Base-by-base conservation (phyloP, 2,113 vertebrate species). In the Cheirogaleus medius region DNA sequence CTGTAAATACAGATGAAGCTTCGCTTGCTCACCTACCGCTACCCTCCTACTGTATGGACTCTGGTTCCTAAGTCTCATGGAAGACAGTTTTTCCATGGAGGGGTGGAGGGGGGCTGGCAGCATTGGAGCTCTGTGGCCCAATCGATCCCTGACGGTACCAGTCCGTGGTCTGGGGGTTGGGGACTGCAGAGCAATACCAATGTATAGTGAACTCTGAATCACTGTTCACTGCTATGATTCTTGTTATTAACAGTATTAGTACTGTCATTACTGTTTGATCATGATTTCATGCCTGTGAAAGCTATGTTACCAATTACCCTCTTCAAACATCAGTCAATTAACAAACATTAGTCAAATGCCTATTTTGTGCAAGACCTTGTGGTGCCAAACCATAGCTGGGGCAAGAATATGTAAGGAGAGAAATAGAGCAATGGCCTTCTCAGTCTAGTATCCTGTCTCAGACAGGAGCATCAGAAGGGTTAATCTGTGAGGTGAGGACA, bases 241-340 rank as follows among this genome's bases (percentile, higher is more conserved):
- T 93, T 95, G 20, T 39, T 44, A 18, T 60, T 78, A 77, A 68
- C 37, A 56, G 84, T 42, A 25, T 77, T 76, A 92, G 42, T 73
- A 64, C 42, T 78, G 0, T 92, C n/a, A 42, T 73, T 92, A 64
- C 32, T 83, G 20, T 83, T 93, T 96, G 49, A 32, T 82, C 20
- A 25, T 73, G 71, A 87, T 93, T 81, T 94, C 73, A 37, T 94
- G 60, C 69, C 56, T 80, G 13, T 63, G 37, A 68, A 91, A 93
- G 60, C 78, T 71, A 3, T 94, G 39, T 69, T 91, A 89, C 54
- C 66, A 78, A 2, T 90, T 77, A 91, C 21, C 25, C 42, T 88
- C 78, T 95, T 58, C 52, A 86, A 60, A 95, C 39, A 58, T 95
- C 18, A 56, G 42, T 83, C 42, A 91, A 0, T 89, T 77, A 82